phyloP scores from a whole-genome alignment of 2,888 invertebrate genomes.

The Graphium colonna region DNA sequence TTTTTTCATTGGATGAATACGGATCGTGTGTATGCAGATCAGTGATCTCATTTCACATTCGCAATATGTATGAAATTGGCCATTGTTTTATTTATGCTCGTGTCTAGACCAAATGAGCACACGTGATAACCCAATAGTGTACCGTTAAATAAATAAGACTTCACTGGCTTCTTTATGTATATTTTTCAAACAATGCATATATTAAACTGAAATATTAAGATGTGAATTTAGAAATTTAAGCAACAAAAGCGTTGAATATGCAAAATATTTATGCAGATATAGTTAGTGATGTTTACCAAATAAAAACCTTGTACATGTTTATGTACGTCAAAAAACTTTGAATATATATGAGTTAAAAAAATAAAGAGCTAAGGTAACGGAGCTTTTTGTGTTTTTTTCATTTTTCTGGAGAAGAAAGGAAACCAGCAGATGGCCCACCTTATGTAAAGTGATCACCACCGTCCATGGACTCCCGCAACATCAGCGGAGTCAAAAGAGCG shows the following conservation, averaged over 20 bases:
- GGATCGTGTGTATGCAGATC: slow-evolving; percentile 16
- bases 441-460: no score
- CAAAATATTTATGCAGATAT: no score
- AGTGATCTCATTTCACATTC: slow-evolving; percentile 14
- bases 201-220: neutral
- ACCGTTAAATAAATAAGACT: slow-evolving; percentile 21
- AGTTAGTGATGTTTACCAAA: neutral
- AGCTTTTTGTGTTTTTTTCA: no score
- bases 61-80: slow-evolving; percentile 18
- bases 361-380: no score
- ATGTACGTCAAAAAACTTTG: no score
- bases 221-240: neutral
- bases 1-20: slow-evolving; percentile 5
- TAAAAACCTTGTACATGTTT: slow-evolving; percentile 4
- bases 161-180: neutral
- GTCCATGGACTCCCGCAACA: no score
- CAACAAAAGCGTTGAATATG: neutral
- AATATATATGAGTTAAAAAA: no score
- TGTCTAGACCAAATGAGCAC: slow-evolving; percentile 17
- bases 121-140: slow-evolving; percentile 8
- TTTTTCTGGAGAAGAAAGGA: no score
- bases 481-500: no score
- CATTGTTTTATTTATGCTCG: slow-evolving; percentile 20
- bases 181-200: neutral
- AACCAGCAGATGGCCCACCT: no score